Conservation (phyloP, 2,888 invertebrate species). For the Alloplasta piceator region DNA sequence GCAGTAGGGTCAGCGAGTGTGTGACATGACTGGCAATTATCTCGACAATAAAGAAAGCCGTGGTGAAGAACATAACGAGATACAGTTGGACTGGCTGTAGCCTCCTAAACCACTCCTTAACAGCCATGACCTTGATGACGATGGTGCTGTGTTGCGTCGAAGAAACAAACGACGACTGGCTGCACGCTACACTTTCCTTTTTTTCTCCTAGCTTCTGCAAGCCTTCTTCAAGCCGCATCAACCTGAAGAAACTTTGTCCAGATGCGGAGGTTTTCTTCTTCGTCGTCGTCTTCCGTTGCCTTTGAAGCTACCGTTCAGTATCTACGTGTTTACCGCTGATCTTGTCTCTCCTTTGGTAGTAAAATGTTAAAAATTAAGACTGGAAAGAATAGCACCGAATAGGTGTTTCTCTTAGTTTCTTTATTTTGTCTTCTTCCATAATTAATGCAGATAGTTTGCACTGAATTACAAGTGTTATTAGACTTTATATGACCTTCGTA, state of each 20-base stretch:
- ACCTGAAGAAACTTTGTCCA: conserved; percentile 33
- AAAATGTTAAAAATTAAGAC: neutral
- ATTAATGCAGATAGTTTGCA: neutral
- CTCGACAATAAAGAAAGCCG: conserved; percentile 91
- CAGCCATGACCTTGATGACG: conserved; percentile 86
- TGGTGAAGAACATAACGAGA: conserved; percentile 89
- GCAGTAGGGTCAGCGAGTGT: conserved; percentile 95
- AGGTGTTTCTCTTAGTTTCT: neutral
- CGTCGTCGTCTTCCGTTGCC: conserved; percentile 17
- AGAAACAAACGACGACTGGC: conserved; percentile 38
- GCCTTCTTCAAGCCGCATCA: neutral
- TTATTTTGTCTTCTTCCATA: no score
- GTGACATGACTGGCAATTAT: conserved; percentile 94
- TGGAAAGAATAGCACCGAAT: neutral
- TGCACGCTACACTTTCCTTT: neutral
- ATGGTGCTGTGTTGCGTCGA: no score
- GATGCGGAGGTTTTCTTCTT: conserved; percentile 18
- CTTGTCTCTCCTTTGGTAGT: conserved; percentile 35
- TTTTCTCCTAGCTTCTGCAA: neutral
- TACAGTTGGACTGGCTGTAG: conserved; percentile 91
- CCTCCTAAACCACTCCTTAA: conserved; percentile 90
- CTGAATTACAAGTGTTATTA: no score
- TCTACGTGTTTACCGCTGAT: neutral
- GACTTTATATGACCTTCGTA: no score
- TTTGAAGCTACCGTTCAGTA: conserved; percentile 26